These are phyloP conservation scores for Rhynchophorus ferrugineus DNA, from an alignment of 1,140 invertebrate species.

Conservation along the genomic window DNA sequence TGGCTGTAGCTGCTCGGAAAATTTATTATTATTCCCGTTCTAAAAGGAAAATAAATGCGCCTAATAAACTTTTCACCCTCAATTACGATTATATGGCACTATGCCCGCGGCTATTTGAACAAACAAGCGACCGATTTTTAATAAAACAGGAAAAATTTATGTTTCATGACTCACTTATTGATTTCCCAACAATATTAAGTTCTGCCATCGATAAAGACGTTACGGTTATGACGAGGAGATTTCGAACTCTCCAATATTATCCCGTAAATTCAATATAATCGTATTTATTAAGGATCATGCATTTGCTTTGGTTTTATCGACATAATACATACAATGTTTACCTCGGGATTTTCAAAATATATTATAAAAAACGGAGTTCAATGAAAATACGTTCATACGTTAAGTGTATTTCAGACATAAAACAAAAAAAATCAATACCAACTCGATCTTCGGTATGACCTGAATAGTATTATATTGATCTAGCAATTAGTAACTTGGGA, in stretches of 20 bases:
- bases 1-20: constrained; percentile 6
- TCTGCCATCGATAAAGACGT: neutral
- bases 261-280: neutral
- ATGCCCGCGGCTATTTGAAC: constrained; percentile 14
- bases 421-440: too few relatives aligned
- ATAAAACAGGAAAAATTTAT: constrained; percentile 9
- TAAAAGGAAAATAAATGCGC: constrained; percentile 9
- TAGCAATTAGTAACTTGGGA: too few relatives aligned
- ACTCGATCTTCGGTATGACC: too few relatives aligned
- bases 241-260: neutral
- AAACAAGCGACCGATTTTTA: constrained; percentile 14
- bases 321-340: too few relatives aligned
- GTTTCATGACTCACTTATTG: constrained; percentile 5
- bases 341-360: too few relatives aligned
- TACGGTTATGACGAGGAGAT: neutral
- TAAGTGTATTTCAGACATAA: too few relatives aligned
- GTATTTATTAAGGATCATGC: neutral
- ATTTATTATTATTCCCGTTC: constrained; percentile 14
- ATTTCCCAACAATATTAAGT: constrained; percentile 9
- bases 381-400: too few relatives aligned
- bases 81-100: constrained; percentile 12
- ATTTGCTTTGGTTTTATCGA: neutral
- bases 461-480: too few relatives aligned
- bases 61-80: constrained; percentile 17
- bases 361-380: too few relatives aligned